Evolutionary conservation across 2,113 vertebrate genomes (phyloP).

Genomic region (Acanthochromis polyacanthus): DNA sequence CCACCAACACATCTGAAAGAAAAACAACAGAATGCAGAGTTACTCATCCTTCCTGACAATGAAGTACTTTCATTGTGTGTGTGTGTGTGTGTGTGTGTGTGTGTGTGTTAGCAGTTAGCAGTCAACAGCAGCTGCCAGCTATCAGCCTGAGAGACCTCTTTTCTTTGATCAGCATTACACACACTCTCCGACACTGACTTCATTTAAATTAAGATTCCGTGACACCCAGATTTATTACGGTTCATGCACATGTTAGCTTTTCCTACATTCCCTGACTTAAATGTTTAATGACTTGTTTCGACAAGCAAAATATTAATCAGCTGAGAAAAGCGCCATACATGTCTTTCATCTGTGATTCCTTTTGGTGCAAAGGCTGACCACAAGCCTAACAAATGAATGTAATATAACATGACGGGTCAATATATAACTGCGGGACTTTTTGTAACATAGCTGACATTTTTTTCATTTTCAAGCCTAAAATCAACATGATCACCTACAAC

Average conservation of each 20-base stretch:
- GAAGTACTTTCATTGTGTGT: not conserved
- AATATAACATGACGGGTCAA: not conserved
- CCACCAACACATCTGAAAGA: slow-evolving; percentile 87
- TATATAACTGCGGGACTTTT: too few relatives aligned
- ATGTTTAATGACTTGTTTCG: not conserved
- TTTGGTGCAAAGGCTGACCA: not conserved
- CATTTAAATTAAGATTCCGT: not conserved
- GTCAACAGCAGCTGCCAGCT: slow-evolving; percentile 36
- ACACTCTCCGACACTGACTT: not conserved
- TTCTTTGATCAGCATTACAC: slow-evolving; percentile 20
- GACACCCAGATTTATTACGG: not conserved
- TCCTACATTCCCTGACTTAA: too few relatives aligned
- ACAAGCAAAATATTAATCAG: not conserved
- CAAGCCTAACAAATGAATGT: too few relatives aligned
- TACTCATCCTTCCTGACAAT: slow-evolving; percentile 10
- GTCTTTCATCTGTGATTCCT: not conserved
- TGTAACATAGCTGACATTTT: too few relatives aligned
- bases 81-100: not conserved
- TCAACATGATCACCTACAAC: too few relatives aligned
- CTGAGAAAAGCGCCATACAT: too few relatives aligned
- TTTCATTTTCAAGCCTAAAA: too few relatives aligned
- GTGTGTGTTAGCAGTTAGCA: not conserved
- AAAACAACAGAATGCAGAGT: slow-evolving; percentile 21
- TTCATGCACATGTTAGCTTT: not conserved
- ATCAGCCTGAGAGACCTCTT: slow-evolving; percentile 4